Base-by-base conservation (phyloP, 2,113 vertebrate genomes). In the Anolis sagrei region DNA sequence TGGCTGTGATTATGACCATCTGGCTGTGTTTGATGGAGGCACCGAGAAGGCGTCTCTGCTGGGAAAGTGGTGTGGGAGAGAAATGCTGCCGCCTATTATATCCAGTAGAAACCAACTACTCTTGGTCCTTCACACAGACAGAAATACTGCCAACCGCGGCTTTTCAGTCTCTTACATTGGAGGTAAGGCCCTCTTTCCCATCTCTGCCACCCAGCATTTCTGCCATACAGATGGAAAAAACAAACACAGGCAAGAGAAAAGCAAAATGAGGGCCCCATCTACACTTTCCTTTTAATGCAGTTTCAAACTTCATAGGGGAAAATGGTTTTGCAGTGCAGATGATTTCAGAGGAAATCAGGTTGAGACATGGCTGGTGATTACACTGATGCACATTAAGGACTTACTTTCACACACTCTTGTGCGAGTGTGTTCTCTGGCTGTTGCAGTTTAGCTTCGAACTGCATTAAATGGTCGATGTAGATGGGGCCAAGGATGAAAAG, bases 21-120 rank as follows among this genome's bases (percentile, higher is more conserved):
- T 99, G 85, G 85, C 97, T 0, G 97, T 97, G 77, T 98, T 98
- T 0, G 98, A 99, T 0, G 98, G 98, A 3, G 92, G 93, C 80
- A 95, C 95, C 0, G 96, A 98, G 95, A 89, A 92, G 0, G 96
- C 97, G 0, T 68, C 95, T 10, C 90, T 97, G 89, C 94, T 99
- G 90, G 99, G 98, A 7, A 95, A 7, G 29, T 99, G 98, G 98
- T 99, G 98, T 0, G 98, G 98, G 58, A 87, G 54, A 34, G 97
- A 97, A 81, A 93, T 89, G 32, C 97, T 96, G 0, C 92, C 95
- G 0, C 96, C 97, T 0, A 0, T 99, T 84, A 93, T 96, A 85
- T 99, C 98, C 0, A 97, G 82, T 88, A 89, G 91, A 83, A 98
- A 98, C 95, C 97, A 94, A 84, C 91, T 99, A 82, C 95, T 99